These are phyloP conservation scores for Ariolimax columbianus DNA, from an alignment of 2,888 invertebrate genomes.

Conservation along the genomic window DNA sequence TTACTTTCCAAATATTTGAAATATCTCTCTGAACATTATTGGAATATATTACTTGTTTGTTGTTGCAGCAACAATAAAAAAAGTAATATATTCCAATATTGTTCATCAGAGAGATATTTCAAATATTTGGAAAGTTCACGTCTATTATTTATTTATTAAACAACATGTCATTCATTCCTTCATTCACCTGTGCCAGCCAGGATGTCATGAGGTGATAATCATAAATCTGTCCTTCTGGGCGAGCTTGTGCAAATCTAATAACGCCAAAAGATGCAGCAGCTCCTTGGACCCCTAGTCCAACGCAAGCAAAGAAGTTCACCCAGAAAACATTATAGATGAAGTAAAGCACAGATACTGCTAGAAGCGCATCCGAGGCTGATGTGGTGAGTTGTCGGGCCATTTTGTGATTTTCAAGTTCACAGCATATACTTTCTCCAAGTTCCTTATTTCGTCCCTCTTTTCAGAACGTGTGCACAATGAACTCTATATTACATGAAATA, in stretches of 20 bases:
- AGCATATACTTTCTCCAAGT: no score
- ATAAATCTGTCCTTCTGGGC: constrained; percentile 57
- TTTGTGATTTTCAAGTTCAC: background rate
- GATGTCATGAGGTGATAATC: constrained; percentile 52
- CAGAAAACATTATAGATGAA: constrained; percentile 60
- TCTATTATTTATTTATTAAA: background rate
- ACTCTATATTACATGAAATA: no score
- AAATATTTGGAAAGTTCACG: no score
- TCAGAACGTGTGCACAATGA: no score
- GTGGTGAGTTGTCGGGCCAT: constrained; percentile 71
- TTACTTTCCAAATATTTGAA: no score
- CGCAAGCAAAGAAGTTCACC: constrained; percentile 59
- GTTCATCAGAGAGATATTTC: no score
- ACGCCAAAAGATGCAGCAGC: constrained; percentile 71
- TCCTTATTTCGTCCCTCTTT: no score
- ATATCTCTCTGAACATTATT: no score
- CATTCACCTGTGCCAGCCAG: constrained; percentile 50
- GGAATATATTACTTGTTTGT: no score
- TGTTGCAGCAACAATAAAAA: no score
- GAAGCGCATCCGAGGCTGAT: constrained; percentile 69
- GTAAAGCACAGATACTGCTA: constrained; percentile 68
- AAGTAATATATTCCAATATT: no score
- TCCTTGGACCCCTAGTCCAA: constrained; percentile 69
- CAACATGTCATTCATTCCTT: no score
- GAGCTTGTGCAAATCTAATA: constrained; percentile 63